phyloP scores from a whole-genome alignment of 2,113 vertebrate species.

The Tympanuchus pallidicinctus region DNA sequence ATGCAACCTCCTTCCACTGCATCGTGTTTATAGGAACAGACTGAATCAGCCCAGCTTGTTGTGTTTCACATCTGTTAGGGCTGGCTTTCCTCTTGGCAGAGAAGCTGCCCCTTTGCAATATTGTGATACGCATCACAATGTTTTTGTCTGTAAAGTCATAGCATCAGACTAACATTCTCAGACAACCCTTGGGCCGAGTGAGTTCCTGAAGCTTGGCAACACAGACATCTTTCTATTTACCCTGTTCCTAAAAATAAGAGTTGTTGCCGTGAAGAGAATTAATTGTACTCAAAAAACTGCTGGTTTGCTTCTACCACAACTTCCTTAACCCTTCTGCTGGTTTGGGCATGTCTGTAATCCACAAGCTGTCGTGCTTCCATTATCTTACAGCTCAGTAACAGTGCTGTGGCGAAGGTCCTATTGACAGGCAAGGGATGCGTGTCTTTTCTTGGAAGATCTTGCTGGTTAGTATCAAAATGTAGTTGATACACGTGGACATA shows the following conservation, averaged over 20 bases:
- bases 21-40: neutral
- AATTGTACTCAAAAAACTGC: neutral
- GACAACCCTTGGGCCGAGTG: neutral
- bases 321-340: slow-evolving; percentile 6
- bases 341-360: neutral
- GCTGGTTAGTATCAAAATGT: neutral
- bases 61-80: neutral
- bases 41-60: slow-evolving; percentile 20
- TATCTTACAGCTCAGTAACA: neutral
- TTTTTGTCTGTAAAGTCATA: neutral
- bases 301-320: neutral
- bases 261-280: neutral
- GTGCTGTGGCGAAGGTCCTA: neutral
- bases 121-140: neutral
- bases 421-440: neutral
- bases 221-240: neutral
- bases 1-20: slow-evolving; percentile 34
- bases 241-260: neutral
- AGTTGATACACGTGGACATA: neutral
- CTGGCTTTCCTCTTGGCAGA: neutral
- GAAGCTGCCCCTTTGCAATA: neutral
- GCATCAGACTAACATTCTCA: neutral
- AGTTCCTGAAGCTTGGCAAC: neutral
- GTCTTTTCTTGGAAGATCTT: neutral
- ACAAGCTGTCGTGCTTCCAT: neutral